Evolutionary conservation across 2,113 vertebrate species (phyloP), one percentile per base, ranked within the genome.

Genomic region (Campylorhamphus procurvoides): DNA sequence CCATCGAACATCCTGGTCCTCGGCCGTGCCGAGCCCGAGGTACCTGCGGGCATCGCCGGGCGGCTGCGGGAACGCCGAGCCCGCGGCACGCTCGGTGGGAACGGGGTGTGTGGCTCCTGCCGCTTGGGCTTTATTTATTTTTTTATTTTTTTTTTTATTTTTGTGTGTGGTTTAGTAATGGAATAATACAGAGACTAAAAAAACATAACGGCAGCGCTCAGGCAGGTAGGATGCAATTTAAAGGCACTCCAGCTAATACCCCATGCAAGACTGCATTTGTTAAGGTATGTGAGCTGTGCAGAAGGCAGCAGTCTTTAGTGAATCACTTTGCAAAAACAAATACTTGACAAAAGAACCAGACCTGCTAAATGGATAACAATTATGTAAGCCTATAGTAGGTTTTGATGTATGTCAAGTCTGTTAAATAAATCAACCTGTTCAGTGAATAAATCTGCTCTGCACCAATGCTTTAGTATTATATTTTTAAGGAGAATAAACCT

Each of bases 341-440:
- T 97, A 96, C 97, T 97, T 97, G 96, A 95, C 96, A 97, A 97
- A 98, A 98, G 97, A 96, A 91, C 3, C 88, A 97, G 95, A 94
- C 93, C 94, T 89, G 96, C 96, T 97, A 97, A 97, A 95, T 66
- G 87, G 87, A 47, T 97, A 96, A 95, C 97, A 97, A 97, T 98
- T 98, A 98, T 94, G 92, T 97, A 98, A 98, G 95, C 95, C 94
- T 87, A 67, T 95, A 95, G 96, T 97, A 93, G 97, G 97, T 96
- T 97, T 93, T 97, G 96, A 96, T 95, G 94, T 86, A 86, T 93
- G 84, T 96, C 97, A 95, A 94, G 93, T 96, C 95, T 95, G 86
- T 94, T 97, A 97, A 98, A 96, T 98, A 97, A 97, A 97, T 97
- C 97, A 98, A 90, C 96, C 97, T 97, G 96, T 91, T 97, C 96